Conservation (phyloP, 2,113 vertebrate species). For the Syngnathus floridae region DNA sequence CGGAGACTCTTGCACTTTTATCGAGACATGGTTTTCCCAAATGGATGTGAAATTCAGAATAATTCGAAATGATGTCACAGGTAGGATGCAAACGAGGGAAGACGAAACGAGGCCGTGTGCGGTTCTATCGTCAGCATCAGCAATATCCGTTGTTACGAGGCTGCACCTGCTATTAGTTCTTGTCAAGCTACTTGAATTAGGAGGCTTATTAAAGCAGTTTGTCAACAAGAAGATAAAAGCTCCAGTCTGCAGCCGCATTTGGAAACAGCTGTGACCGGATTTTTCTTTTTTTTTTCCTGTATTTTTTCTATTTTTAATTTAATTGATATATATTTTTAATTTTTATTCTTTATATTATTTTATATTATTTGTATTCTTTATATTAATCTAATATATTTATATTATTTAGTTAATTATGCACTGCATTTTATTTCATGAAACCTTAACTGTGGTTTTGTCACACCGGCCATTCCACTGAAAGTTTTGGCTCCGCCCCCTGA, state of each 20-base stretch:
- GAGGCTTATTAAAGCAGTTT: conserved; percentile 1
- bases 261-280: neutral
- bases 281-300: no score
- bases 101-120: neutral
- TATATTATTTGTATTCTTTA: no score
- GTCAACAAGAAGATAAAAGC: conserved; percentile 2
- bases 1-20: conserved; percentile 32
- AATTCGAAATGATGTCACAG: neutral
- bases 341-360: no score
- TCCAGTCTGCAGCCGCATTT: neutral
- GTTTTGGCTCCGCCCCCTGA: no score
- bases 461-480: no score
- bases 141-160: neutral
- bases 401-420: no score
- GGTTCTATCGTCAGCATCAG: neutral
- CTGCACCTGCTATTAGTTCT: conserved; percentile 11
- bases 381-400: no score
- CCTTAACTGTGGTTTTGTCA: no score
- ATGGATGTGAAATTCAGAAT: neutral
- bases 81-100: neutral
- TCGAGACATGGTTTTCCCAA: conserved; percentile 30
- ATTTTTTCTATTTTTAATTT: no score
- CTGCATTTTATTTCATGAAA: no score
- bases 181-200: conserved; percentile 15
- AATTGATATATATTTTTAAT: no score